phyloP scores from a whole-genome alignment of 1,140 invertebrate species.

The Drosophila sp. region DNA sequence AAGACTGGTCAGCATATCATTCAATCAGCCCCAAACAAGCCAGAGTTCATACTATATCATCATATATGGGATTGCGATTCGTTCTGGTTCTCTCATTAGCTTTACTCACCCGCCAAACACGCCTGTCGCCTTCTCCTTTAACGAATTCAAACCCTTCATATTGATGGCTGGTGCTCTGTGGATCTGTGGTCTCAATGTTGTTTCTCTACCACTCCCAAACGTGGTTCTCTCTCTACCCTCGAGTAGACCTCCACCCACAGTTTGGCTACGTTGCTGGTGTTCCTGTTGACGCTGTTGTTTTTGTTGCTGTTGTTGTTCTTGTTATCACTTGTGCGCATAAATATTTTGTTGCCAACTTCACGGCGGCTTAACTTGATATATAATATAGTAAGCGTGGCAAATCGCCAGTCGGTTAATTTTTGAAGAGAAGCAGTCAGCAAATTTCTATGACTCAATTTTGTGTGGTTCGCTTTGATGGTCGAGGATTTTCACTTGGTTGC shows the following conservation, averaged over 20 bases:
- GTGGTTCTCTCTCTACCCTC: neutral
- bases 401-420: constrained; percentile 68
- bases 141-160: constrained; percentile 81
- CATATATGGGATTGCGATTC: constrained; percentile 25
- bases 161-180: constrained; percentile 39
- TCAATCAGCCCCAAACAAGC: too few relatives aligned
- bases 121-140: constrained; percentile 81
- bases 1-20: too few relatives aligned
- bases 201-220: constrained; percentile 20
- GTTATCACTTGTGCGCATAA: constrained; percentile 79
- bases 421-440: constrained; percentile 46
- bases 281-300: constrained; percentile 17
- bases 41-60: constrained; percentile 18
- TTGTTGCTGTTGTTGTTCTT: constrained; percentile 25
- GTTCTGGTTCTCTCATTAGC: constrained; percentile 23
- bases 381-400: constrained; percentile 55
- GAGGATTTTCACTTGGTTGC: constrained; percentile 50
- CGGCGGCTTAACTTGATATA: constrained; percentile 58
- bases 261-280: constrained; percentile 31
- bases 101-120: constrained; percentile 78
- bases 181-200: neutral
- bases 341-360: constrained; percentile 71
- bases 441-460: constrained; percentile 71
- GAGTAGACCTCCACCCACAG: constrained; percentile 11
- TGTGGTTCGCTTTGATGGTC: constrained; percentile 45